Base-by-base conservation (phyloP, 1,140 invertebrate genomes). In the Trialeurodes vaporariorum region DNA sequence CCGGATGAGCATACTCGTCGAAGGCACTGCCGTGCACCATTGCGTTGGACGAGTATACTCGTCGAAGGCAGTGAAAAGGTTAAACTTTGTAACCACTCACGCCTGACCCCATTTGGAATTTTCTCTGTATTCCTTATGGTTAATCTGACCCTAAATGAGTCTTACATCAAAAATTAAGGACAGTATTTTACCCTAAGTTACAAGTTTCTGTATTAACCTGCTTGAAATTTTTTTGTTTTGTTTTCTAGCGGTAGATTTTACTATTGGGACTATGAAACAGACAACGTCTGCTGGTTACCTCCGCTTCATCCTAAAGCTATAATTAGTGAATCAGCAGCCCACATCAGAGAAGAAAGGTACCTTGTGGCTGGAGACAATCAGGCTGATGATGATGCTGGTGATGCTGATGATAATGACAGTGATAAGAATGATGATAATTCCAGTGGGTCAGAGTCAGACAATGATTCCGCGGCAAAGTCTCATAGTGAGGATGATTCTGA, bases 211-310 rank as follows among this genome's bases (percentile, higher is more conserved):
- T n/a, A n/a, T n/a, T n/a, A n/a, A n/a, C n/a, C n/a, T 66, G 68
- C 65, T 58, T 59, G 34, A 69, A 68, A 69, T 66, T 23, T 61
- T 70, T 65, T 61, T 72, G 61, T 67, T 70, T 71, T 69, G 68
- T 24, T 70, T 74, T 77, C 71, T 68, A 90, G 89, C 71, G 88
- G 88, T 0, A 83, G 90, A 70, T 93, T 92, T 80, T 98, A 97
- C 79, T 98, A 95, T 76, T 98, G 96, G 96, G 92, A 96, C 76
- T 86, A 87, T 73, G 83, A 87, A 64, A 94, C 91, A 70, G 94
- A 97, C 81, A 81, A 93, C 69, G 96, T 99, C 0, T 91, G 90
- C 2, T 98, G 96, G 96, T 75, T 96, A 62, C 92, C 95, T 49
- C 96, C 96, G 21, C 81, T 82, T 25, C 95, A 98, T 81, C 95